These are phyloP conservation scores for Antennarius maculatus DNA, from an alignment of 2,797 vertebrate species.

Conservation along the genomic window DNA sequence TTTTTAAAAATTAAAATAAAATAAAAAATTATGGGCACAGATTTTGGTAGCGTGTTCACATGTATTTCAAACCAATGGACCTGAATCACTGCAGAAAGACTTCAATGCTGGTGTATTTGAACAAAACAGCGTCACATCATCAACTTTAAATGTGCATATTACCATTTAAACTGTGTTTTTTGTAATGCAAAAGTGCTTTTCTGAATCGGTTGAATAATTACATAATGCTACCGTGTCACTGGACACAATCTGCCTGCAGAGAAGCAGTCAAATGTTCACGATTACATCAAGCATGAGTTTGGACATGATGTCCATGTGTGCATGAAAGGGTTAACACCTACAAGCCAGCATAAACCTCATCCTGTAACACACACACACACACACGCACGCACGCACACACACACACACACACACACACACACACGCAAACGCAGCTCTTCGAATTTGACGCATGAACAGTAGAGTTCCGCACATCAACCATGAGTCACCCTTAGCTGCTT, in stretches of 20 bases:
- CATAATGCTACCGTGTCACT: constrained; percentile 41
- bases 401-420: constrained; percentile 25
- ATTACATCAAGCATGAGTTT: constrained; percentile 28
- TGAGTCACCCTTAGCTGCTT: constrained; percentile 70
- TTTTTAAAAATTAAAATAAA: too few relatives aligned
- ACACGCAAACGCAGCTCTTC: constrained; percentile 42
- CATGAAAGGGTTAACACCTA: constrained; percentile 58
- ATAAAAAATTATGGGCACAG: neutral
- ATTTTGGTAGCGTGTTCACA: neutral
- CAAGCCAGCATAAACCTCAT: constrained; percentile 39
- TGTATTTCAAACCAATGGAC: neutral
- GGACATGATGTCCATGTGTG: constrained; percentile 36
- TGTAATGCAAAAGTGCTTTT: constrained; percentile 11
- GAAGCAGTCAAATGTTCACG: neutral
- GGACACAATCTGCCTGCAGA: constrained; percentile 25
- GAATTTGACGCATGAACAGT: constrained; percentile 69
- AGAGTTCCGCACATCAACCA: constrained; percentile 67
- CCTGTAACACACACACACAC: constrained; percentile 11
- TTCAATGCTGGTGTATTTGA: neutral
- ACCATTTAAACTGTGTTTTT: constrained; percentile 46
- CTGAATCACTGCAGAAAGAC: neutral
- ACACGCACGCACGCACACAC: neutral
- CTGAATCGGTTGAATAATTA: constrained; percentile 2
- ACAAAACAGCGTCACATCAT: constrained; percentile 2
- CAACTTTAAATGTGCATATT: constrained; percentile 17